Conservation (phyloP, 1,140 invertebrate genomes). For the Scaptomyza montana region DNA sequence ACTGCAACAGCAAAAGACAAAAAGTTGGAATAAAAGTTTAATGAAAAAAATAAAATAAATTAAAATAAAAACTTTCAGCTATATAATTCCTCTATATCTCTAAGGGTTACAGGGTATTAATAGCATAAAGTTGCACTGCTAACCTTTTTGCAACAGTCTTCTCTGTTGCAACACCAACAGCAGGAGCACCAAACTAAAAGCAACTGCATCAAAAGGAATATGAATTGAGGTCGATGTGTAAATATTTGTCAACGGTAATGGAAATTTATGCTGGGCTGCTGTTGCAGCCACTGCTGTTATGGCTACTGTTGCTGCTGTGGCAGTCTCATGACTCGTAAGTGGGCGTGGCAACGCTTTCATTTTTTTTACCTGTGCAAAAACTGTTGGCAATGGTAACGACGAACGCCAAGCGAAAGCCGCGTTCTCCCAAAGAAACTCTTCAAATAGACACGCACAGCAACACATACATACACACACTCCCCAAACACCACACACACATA, state of each 20-base stretch:
- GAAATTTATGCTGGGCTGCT: slow-evolving; percentile 73
- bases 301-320: slow-evolving; percentile 3
- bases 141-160: neutral
- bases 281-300: slow-evolving; percentile 3
- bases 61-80: too few relatives aligned
- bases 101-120: slow-evolving; percentile 4
- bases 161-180: neutral
- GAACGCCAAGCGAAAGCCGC: slow-evolving; percentile 41
- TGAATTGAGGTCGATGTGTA: slow-evolving; percentile 82
- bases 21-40: too few relatives aligned
- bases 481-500: slow-evolving; percentile 11
- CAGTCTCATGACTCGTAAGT: slow-evolving; percentile 29
- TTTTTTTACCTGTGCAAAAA: slow-evolving; percentile 45
- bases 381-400: slow-evolving; percentile 36
- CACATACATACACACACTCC: neutral
- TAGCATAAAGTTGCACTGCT: slow-evolving; percentile 26
- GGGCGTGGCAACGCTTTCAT: slow-evolving; percentile 39
- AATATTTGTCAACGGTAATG: slow-evolving; percentile 83
- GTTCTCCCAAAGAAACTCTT: slow-evolving; percentile 60
- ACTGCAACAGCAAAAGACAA: too few relatives aligned
- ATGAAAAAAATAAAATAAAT: too few relatives aligned
- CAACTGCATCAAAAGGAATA: slow-evolving; percentile 82
- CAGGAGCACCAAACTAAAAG: slow-evolving; percentile 60
- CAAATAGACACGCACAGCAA: slow-evolving; percentile 47
- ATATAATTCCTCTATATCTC: neutral